Evolutionary conservation across 2,113 vertebrate species (phyloP), one percentile per base, ranked within the genome.

Genomic region (Sorex araneus): DNA sequence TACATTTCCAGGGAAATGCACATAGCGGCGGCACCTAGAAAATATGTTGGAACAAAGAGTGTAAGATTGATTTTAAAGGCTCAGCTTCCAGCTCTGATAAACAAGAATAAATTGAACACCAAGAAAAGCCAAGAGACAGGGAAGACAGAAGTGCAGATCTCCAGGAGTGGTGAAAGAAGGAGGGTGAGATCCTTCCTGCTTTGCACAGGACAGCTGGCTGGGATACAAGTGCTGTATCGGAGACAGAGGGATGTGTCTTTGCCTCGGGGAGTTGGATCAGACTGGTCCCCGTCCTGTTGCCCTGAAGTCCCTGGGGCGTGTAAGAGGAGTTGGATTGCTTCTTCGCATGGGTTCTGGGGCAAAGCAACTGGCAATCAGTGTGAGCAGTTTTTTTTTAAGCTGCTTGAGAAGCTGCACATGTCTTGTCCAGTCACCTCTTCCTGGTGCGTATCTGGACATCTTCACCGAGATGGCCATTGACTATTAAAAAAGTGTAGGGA

Each of bases 251-350:
- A 8, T 0, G 23, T 30, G 25, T 71, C 69, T 73, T 30, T 77
- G 45, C 7, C 4, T 64, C 27, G 18, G 60, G 12, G 74, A 81
- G 36, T 73, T 69, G 32, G 19, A 11, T 28, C 32, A 32, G 54
- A 45, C 4, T 23, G 57, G 25, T 2, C 0, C 3, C 45, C 2
- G 0, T 40, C 10, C 45, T 28, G 8, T 18, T 64, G 21, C 8
- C 86, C 15, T 8, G 15, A 43, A 5, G 0, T 60, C 32, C 28
- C 3, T 8, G 3, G 25, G 1, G 12, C 50, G 6, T 0, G 0
- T 36, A 23, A 43, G 0, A 63, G 32, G 34, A 13, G 19, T 23
- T 67, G 25, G 2, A 9, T 21, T 81, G 32, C 19, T 32, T 11
- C 4, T 9, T 2, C 0, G 1, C 7, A 4, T 2, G 25, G 16